phyloP scores from a whole-genome alignment of 2,797 vertebrate species.

The Paguma larvata region DNA sequence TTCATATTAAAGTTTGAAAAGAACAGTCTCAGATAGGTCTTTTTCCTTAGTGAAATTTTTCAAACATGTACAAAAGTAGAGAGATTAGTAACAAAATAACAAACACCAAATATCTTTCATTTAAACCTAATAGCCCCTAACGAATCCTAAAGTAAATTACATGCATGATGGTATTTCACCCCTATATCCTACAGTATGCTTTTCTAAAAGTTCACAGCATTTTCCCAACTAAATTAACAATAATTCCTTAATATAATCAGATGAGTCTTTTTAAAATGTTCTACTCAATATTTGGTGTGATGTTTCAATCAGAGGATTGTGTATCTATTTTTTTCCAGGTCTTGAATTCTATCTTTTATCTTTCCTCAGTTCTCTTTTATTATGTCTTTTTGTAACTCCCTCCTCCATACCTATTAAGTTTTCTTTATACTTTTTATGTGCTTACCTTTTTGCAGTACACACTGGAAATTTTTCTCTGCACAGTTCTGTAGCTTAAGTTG shows the following conservation, averaged over 20 bases:
- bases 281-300: not conserved
- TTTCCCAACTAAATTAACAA: constrained; percentile 24
- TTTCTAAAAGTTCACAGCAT: not conserved
- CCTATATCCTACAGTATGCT: not conserved
- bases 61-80: not conserved
- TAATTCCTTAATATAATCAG: not conserved
- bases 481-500: not conserved
- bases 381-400: not conserved
- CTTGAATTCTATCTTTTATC: not conserved
- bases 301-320: not conserved
- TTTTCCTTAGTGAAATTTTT: not conserved
- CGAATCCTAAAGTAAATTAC: not conserved
- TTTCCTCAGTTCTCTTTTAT: not conserved
- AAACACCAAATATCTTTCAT: not conserved
- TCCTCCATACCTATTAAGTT: not conserved
- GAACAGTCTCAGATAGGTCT: not conserved
- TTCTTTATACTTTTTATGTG: not conserved
- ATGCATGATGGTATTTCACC: not conserved
- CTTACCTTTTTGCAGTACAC: not conserved
- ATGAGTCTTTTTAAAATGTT: not conserved
- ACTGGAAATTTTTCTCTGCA: not conserved
- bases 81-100: not conserved
- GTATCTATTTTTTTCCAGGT: not conserved
- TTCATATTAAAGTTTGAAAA: not conserved
- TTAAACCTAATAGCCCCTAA: not conserved